Conservation (phyloP, 2,797 vertebrate genomes). For the Xiphophorus birchmanni region DNA sequence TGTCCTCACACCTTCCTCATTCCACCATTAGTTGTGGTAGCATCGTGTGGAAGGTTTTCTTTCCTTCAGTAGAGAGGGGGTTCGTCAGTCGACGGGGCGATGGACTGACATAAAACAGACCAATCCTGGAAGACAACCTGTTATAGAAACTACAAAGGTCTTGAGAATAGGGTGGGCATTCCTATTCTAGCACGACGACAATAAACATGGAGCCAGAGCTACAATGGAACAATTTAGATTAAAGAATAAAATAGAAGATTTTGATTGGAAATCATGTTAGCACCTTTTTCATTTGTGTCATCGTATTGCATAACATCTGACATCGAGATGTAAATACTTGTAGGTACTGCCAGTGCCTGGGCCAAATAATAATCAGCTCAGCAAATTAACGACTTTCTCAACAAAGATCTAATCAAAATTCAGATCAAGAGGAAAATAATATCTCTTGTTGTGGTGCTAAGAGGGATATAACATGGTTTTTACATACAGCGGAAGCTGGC, state of each 20-base stretch:
- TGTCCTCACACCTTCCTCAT: background rate
- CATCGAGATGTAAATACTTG: background rate
- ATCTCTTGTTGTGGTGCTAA: constrained; percentile 8
- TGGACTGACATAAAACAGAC: background rate
- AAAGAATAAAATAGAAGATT: background rate
- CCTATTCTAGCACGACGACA: background rate
- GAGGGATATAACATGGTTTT: constrained; percentile 13
- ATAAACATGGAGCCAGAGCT: background rate
- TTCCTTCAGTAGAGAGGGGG: background rate
- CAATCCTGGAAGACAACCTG: background rate
- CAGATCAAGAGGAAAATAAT: background rate
- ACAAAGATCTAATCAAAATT: background rate
- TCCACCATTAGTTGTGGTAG: background rate
- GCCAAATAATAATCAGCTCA: constrained; percentile 23
- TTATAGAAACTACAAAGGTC: background rate
- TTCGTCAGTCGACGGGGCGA: background rate
- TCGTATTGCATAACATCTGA: background rate
- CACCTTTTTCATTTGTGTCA: background rate
- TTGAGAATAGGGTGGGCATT: background rate
- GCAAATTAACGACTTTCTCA: background rate
- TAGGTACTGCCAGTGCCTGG: constrained; percentile 9
- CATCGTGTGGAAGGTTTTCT: background rate
- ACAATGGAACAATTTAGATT: background rate
- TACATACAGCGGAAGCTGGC: constrained; percentile 62
- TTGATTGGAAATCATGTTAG: background rate